phyloP scores from a whole-genome alignment of 2,797 vertebrate species.

The Sarcoramphus papa region DNA sequence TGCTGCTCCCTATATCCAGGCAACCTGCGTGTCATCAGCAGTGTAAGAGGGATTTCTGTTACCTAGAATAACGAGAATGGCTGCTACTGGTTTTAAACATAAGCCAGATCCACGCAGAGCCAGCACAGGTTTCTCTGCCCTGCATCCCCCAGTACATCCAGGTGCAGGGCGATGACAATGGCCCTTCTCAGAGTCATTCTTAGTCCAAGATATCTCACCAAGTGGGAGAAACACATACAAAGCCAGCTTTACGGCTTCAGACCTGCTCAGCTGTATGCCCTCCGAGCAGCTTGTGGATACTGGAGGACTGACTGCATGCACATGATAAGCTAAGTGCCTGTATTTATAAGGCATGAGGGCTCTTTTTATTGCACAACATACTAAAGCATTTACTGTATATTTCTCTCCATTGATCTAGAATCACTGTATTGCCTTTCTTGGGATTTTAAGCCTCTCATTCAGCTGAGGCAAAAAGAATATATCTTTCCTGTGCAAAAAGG shows the following conservation, averaged over 20 bases:
- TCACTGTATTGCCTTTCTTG: not conserved
- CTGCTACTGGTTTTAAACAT: not conserved
- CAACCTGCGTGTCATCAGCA: not conserved
- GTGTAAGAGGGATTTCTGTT: not conserved
- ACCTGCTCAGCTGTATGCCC: not conserved
- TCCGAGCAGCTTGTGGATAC: not conserved
- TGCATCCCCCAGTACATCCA: too few relatives aligned
- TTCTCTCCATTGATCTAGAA: not conserved
- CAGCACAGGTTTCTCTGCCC: not conserved
- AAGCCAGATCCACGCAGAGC: not conserved
- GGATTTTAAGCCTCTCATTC: constrained; percentile 19
- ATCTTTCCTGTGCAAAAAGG: constrained; percentile 4
- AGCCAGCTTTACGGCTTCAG: not conserved
- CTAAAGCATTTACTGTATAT: not conserved
- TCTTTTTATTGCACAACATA: not conserved
- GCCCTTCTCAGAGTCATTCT: not conserved
- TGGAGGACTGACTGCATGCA: not conserved
- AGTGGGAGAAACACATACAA: not conserved
- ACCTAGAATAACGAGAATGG: not conserved
- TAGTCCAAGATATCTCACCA: not conserved
- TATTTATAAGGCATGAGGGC: not conserved
- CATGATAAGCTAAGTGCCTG: not conserved
- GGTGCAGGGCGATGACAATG: not conserved
- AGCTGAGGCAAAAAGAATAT: not conserved
- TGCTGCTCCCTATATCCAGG: not conserved